A percentile compares a stretch with the other conserved stretches of the same genome.
Evolutionary conservation across 2,113 vertebrate species (phyloP).

Genomic region (Daubentonia madagascariensis): DNA sequence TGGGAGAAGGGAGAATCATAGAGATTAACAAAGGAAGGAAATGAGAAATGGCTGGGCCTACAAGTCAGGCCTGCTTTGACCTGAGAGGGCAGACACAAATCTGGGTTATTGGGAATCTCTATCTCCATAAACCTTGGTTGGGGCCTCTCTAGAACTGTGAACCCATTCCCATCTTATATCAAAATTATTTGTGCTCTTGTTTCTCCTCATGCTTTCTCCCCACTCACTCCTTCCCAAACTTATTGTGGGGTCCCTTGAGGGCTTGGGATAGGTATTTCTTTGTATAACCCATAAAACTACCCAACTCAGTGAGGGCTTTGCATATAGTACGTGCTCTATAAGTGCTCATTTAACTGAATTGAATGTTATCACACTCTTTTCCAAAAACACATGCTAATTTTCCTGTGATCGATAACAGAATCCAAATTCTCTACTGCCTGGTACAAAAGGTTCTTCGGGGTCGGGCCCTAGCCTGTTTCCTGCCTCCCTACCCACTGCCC

Average conservation of each 20-base stretch:
- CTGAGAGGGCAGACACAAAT: background rate
- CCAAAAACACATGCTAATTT: background rate
- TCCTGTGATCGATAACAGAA: background rate
- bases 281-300: background rate
- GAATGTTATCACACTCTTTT: background rate
- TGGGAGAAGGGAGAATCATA: background rate
- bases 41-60: background rate
- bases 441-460: background rate
- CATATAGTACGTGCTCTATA: too few relatives aligned
- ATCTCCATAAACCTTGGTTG: background rate
- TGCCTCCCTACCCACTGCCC: rapidly evolving
- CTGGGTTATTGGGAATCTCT: background rate
- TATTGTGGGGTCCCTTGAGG: background rate
- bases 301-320: background rate
- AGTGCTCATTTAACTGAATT: background rate
- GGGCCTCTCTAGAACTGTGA: background rate
- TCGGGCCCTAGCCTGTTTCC: background rate
- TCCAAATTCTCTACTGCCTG: background rate
- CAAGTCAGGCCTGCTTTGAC: background rate
- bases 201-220: background rate
- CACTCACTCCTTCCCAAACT: background rate
- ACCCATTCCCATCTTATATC: background rate
- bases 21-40: background rate
- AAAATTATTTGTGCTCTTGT: background rate
- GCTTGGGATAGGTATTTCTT: background rate